Percentiles rank a stretch among this genome's conserved stretches.
Evolutionary conservation across 2,888 invertebrate species (phyloP).

Genomic region (Automeris io): DNA sequence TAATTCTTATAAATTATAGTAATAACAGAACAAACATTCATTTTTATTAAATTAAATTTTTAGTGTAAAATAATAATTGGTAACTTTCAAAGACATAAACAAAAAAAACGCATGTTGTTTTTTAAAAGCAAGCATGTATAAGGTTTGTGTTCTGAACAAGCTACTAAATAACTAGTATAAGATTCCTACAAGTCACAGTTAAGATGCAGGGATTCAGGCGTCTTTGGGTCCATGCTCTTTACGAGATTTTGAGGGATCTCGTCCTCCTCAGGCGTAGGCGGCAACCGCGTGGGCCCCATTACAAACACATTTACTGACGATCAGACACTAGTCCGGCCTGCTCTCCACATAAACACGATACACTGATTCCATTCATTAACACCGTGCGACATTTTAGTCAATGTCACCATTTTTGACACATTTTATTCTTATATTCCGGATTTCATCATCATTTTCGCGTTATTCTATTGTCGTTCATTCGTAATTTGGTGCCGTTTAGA

Average conservation of each 20-base stretch:
- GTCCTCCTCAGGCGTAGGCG: constrained; percentile 63
- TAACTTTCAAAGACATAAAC: too few species aligned
- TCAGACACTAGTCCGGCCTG: constrained; percentile 52
- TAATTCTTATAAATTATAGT: too few species aligned
- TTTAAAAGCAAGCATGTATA: too few species aligned
- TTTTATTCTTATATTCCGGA: constrained; percentile 13
- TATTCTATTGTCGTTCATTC: constrained; percentile 26
- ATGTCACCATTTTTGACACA: constrained; percentile 23
- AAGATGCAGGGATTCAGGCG: constrained; percentile 31
- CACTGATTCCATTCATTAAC: constrained; percentile 37
- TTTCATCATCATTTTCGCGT: constrained; percentile 22
- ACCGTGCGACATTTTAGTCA: constrained; percentile 40
- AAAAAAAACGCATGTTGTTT: too few species aligned
- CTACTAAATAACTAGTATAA: too few species aligned
- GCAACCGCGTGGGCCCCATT: constrained; percentile 66
- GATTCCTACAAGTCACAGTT: constrained; percentile 48
- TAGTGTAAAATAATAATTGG: too few species aligned
- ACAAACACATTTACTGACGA: constrained; percentile 29
- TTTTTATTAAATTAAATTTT: too few species aligned
- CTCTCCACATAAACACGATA: constrained; percentile 34
- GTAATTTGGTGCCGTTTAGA: constrained; percentile 30
- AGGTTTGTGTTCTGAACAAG: too few species aligned
- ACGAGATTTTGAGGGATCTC: constrained; percentile 41
- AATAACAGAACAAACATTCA: too few species aligned
- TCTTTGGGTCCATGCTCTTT: constrained; percentile 33